A percentile compares a stretch with the other conserved stretches of the same genome.
Conservation (phyloP, 2,888 invertebrate genomes). For the Caenorhabditis plicata region DNA sequence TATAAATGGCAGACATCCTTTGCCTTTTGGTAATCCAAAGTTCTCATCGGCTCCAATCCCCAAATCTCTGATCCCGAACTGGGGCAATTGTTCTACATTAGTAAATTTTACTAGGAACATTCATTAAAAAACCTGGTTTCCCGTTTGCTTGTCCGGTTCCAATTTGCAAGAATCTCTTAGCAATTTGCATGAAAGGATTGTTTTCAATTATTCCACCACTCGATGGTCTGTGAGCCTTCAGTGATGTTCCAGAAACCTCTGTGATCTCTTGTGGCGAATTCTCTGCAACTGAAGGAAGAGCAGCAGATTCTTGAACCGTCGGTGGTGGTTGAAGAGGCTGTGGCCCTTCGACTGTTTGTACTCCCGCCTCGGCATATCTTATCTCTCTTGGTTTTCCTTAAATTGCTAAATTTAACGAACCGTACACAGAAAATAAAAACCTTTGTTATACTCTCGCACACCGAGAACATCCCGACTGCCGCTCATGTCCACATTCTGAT, state of each 20-base stretch:
- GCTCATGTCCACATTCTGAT: no score
- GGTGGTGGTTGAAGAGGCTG: no score
- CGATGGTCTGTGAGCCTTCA: no score
- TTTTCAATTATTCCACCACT: no score
- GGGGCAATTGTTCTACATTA: slow-evolving; percentile 15
- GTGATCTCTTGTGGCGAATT: no score
- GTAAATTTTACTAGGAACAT: neutral
- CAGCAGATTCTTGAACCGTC: neutral
- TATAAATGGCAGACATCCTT: slow-evolving; percentile 63
- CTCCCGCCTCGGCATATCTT: slow-evolving; percentile 20
- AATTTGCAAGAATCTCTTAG: slow-evolving; percentile 22
- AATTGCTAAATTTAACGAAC: no score
- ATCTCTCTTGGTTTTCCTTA: slow-evolving; percentile 12
- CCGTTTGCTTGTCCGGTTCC: slow-evolving; percentile 10
- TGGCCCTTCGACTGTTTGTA: neutral
- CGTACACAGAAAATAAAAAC: no score
- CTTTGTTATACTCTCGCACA: slow-evolving; percentile 18
- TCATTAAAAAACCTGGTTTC: neutral
- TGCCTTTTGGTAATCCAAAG: slow-evolving; percentile 59
- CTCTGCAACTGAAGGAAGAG: neutral
- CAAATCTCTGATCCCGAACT: slow-evolving; percentile 49
- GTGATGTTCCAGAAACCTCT: no score
- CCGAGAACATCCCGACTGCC: slow-evolving; percentile 23
- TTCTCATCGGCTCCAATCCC: slow-evolving; percentile 54
- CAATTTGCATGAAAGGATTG: slow-evolving; percentile 33